These are phyloP conservation scores for Danio choprae DNA, from an alignment of 2,797 vertebrate species.

Conservation along the genomic window DNA sequence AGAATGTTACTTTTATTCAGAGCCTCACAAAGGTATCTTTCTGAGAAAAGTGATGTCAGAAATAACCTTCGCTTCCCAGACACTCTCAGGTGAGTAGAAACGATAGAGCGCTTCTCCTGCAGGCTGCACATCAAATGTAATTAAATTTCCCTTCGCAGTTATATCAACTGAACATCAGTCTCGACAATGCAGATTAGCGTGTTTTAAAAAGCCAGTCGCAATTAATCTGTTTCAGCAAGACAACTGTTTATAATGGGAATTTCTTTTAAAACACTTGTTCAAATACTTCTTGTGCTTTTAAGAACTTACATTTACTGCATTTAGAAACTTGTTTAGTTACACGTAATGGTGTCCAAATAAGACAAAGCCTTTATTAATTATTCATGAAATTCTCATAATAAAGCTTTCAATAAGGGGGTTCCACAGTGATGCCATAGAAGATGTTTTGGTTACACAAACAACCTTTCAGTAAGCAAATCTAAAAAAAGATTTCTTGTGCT, in stretches of 20 bases:
- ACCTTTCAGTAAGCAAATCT: too few relatives aligned
- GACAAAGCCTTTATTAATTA: too few relatives aligned
- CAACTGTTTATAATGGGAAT: constrained; percentile 53
- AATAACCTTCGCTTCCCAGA: constrained; percentile 39
- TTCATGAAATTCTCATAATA: too few relatives aligned
- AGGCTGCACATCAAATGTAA: constrained; percentile 54
- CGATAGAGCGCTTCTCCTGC: constrained; percentile 45
- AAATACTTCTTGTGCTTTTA: background rate
- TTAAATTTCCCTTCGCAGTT: constrained; percentile 54
- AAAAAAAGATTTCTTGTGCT: too few relatives aligned
- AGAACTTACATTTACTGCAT: background rate
- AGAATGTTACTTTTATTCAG: constrained; percentile 27
- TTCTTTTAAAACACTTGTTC: constrained; percentile 16
- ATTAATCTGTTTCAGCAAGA: constrained; percentile 53
- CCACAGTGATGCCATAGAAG: too few relatives aligned
- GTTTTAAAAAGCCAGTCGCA: constrained; percentile 50
- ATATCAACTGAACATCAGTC: constrained; percentile 52
- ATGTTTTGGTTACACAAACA: too few relatives aligned
- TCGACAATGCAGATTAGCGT: constrained; percentile 54
- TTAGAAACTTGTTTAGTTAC: background rate
- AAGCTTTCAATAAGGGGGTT: too few relatives aligned
- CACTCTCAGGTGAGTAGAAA: constrained; percentile 46
- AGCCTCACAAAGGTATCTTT: constrained; percentile 35
- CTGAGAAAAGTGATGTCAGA: constrained; percentile 37
- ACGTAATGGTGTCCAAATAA: too few relatives aligned